Evolutionary conservation across 2,113 vertebrate genomes (phyloP).

Genomic region (Apus apus): DNA sequence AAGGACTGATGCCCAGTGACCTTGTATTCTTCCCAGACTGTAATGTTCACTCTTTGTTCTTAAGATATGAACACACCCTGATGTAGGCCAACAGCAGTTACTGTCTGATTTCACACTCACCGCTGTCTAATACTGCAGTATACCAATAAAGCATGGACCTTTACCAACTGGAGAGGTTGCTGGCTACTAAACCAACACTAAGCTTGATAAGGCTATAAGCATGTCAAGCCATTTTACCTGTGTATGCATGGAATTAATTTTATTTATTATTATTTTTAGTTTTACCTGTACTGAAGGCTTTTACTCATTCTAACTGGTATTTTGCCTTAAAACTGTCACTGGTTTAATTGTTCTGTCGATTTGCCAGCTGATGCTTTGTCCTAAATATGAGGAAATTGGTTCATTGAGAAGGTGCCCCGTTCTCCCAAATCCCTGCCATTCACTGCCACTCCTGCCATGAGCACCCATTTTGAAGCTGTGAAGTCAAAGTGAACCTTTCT

Average conservation of each 20-base stretch:
- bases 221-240: conserved; percentile 71
- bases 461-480: neutral
- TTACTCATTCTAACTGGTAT: conserved; percentile 75
- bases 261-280: conserved; percentile 56
- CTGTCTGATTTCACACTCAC: conserved; percentile 66
- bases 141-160: conserved; percentile 67
- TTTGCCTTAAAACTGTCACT: conserved; percentile 77
- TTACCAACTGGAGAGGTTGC: conserved; percentile 12
- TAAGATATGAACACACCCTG: neutral
- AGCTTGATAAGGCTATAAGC: conserved; percentile 68
- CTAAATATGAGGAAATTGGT: conserved; percentile 44
- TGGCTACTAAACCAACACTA: conserved; percentile 63
- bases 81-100: conserved; percentile 66
- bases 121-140: conserved; percentile 16
- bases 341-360: conserved; percentile 73
- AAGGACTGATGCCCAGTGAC: conserved; percentile 30
- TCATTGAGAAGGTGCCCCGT: conserved; percentile 38
- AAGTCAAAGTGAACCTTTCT: neutral
- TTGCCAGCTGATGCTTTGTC: conserved; percentile 64
- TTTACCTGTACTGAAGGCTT: conserved; percentile 71
- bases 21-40: neutral
- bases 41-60: conserved; percentile 31
- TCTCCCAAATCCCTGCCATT: neutral
- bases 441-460: neutral
- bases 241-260: conserved; percentile 76